Base-by-base conservation (phyloP, 1,140 invertebrate species). In the Lerema accius region DNA sequence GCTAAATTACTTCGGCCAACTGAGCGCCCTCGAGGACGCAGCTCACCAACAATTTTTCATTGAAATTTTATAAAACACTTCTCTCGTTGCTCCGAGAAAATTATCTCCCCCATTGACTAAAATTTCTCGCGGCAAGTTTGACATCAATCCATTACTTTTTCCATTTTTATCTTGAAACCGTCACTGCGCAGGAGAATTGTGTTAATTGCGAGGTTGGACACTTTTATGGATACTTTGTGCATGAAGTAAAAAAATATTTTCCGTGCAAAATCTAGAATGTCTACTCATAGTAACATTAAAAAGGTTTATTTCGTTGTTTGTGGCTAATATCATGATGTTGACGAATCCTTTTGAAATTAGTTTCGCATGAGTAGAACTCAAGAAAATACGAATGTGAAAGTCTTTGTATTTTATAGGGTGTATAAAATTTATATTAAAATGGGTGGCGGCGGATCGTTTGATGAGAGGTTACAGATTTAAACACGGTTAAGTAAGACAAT, bases 81-180 rank as follows among this genome's bases (percentile, higher is more conserved):
- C 74, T 76, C 71, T 77, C 78, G 73, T 76, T 78, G 74, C 76
- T 76, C 60, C 64, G 77, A 81, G 74, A 70, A 87, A 88, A 88
- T 88, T 90, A 87, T 88, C 85, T 86, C 78, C 80, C 80, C 81
- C 86, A 88, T 90, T 87, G 87, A 87, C 83, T 85, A 84, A 85
- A 84, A 85, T 86, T 89, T 87, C 88, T 87, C 84, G 86, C 82
- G 71, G 82, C 75, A 84, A 90, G 85, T 87, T 88, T 88, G 85
- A 86, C 87, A 88, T 88, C 83, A 87, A 88, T 90, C 85, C 80
- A 87, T 87, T 89, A 86, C 70, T 78, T 87, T 82, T 80, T 71
- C 62, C 76, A 81, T 75, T 86, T 89, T 87, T 87, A 89, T 89
- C 84, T 86, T 56, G 64, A 67, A 73, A 79, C 72, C 76, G 73